Evolutionary conservation across 2,888 invertebrate genomes (phyloP), one percentile per base, ranked within the genome.

Genomic region (Torymus auratus): DNA sequence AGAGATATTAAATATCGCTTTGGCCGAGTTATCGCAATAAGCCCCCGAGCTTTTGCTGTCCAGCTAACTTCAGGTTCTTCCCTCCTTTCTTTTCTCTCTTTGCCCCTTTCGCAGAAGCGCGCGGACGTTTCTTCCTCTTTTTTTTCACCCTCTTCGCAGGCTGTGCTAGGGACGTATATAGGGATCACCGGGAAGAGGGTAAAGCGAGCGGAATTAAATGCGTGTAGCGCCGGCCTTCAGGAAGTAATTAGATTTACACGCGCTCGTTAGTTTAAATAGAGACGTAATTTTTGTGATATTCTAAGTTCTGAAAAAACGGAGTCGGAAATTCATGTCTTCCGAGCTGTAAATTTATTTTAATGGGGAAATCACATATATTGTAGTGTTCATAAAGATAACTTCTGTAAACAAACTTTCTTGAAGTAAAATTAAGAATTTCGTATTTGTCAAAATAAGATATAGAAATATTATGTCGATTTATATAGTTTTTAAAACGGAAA

Each of bases 1-100:
- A 74, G 53, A 64, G 64, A 77, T 70, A 77, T 70, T 77, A 77
- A 70, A 71, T 71, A 71, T 77, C 77, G 58, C 52, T 77, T 62
- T 15, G 53, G 20, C 15, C 50, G 61, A 67, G 75, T 75, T 75
- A 72, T 62, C 62, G 72, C 62, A 62, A 62, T 62, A 75, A 75
- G 56, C 65, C 65, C 13, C 13, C 23, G 67, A 68, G 60, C 67
- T 58, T 41, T 20, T 15, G 60, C 15, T 23, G 60, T 67, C n/a
- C 56, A 17, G 41, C 56, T 14, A 65, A 65, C 65, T 74, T 65
- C 50, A 17, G 56, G 28, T n/a, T 17, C 60, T n/a, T 41, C 7
- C 41, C n/a, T 1, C 20, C 67, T 15, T 23, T 62, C 15, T 72
- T 72, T 53, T 5, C 58, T 67, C 55, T 15, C 13, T 69, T 12